Evolutionary conservation across 1,140 invertebrate genomes (phyloP).

Genomic region (Episyrphus balteatus): DNA sequence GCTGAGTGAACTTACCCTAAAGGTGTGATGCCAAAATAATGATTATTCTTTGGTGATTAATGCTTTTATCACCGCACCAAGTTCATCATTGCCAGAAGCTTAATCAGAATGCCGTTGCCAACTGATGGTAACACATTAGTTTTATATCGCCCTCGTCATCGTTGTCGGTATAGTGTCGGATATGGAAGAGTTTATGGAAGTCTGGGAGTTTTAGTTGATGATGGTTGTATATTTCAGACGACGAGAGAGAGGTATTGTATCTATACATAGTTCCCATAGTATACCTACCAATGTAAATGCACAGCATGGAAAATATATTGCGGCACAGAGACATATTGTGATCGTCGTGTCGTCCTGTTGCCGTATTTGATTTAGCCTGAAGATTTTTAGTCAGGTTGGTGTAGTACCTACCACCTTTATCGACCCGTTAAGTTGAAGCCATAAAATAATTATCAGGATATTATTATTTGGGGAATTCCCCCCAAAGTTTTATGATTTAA

Average conservation of each 20-base stretch:
- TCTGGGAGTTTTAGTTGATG: not conserved
- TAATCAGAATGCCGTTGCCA: slow-evolving; percentile 36
- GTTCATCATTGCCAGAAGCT: slow-evolving; percentile 35
- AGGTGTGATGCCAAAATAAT: slow-evolving; percentile 4
- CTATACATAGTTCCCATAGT: not conserved
- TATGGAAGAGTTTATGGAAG: not conserved
- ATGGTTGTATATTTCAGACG: not conserved
- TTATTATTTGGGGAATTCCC: slow-evolving; percentile 28
- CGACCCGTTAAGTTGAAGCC: slow-evolving; percentile 21
- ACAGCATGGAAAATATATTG: not conserved
- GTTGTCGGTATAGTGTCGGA: not conserved
- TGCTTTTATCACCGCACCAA: slow-evolving; percentile 37
- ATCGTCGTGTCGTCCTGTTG: not conserved
- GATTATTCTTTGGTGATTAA: slow-evolving; percentile 35
- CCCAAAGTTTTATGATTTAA: not conserved
- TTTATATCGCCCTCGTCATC: slow-evolving; percentile 7
- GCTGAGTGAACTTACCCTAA: no score
- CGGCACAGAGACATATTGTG: not conserved
- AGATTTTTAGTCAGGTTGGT: slow-evolving; percentile 33
- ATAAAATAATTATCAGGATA: slow-evolving; percentile 37
- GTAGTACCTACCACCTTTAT: not conserved
- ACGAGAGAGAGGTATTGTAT: not conserved
- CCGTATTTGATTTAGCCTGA: slow-evolving; percentile 31
- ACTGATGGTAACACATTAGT: slow-evolving; percentile 35
- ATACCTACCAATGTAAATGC: not conserved